Conservation (phyloP, 2,888 invertebrate genomes). For the Chymomyza procnemis region DNA sequence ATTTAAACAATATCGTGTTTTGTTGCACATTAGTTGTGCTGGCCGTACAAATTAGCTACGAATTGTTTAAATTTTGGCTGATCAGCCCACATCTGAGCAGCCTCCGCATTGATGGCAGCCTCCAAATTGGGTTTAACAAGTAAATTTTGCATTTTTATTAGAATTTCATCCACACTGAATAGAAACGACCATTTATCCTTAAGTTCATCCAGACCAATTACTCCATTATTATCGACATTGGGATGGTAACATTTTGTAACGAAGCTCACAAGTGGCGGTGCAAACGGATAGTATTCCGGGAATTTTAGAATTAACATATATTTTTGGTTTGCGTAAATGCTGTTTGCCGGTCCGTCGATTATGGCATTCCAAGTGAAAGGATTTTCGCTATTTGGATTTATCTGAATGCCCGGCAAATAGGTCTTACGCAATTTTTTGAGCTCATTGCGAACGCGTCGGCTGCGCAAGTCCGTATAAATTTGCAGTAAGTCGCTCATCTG, state of each 20-base stretch:
- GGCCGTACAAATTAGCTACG: slow-evolving; percentile 76
- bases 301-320: slow-evolving; percentile 95
- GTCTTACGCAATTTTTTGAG: slow-evolving; percentile 94
- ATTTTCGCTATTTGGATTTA: slow-evolving; percentile 97
- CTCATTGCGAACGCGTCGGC: slow-evolving; percentile 88
- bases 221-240: slow-evolving; percentile 90
- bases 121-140: slow-evolving; percentile 96
- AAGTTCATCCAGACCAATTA: slow-evolving; percentile 96
- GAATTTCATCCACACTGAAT: slow-evolving; percentile 95
- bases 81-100: slow-evolving; percentile 93
- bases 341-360: slow-evolving; percentile 91
- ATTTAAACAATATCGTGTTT: too few species aligned
- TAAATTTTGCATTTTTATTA: slow-evolving; percentile 95
- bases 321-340: slow-evolving; percentile 92
- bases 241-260: slow-evolving; percentile 96
- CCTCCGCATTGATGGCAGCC: slow-evolving; percentile 93
- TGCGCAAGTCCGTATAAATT: too few species aligned
- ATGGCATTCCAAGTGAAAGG: slow-evolving; percentile 98
- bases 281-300: slow-evolving; percentile 95
- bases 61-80: slow-evolving; percentile 91
- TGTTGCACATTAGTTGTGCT: too few species aligned
- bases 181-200: slow-evolving; percentile 98
- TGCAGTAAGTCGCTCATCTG: too few species aligned
- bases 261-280: slow-evolving; percentile 93
- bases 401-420: slow-evolving; percentile 93